These are phyloP conservation scores for Notarius lentiginosus DNA, from an alignment of 2,113 vertebrate genomes.

Conservation along the genomic window DNA sequence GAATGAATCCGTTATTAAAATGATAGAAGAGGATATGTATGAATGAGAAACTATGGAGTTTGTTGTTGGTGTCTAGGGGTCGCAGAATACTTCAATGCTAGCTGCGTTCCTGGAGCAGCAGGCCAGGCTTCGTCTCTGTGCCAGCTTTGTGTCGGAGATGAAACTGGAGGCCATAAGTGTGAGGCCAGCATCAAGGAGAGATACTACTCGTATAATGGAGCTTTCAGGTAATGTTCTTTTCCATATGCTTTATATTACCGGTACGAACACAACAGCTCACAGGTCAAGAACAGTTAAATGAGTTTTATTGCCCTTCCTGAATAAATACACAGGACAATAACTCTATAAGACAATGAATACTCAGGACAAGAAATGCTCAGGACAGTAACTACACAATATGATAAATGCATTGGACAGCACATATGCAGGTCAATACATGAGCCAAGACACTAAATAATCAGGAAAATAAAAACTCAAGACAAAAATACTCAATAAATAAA, in stretches of 20 bases:
- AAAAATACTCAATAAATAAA: no score
- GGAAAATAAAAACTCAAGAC: background rate
- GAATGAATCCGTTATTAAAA: background rate
- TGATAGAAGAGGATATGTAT: background rate
- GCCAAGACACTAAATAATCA: background rate
- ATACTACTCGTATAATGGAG: conserved; percentile 85
- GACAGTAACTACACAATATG: background rate
- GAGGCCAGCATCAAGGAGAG: conserved; percentile 70
- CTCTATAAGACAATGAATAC: background rate
- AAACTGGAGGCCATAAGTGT: conserved; percentile 69
- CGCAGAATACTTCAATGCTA: conserved; percentile 83
- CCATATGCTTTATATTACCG: background rate
- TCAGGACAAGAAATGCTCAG: background rate
- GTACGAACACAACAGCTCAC: background rate
- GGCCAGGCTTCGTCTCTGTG: conserved; percentile 78
- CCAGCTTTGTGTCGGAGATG: conserved; percentile 79
- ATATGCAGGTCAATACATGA: background rate
- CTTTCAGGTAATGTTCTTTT: conserved; percentile 81
- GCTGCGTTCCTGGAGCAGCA: conserved; percentile 86
- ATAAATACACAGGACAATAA: background rate
- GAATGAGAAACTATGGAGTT: background rate
- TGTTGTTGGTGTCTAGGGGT: conserved; percentile 72
- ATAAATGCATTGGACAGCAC: background rate
- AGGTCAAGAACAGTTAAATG: background rate
- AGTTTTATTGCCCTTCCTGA: background rate